A percentile compares a stretch with the other conserved stretches of the same genome.
phyloP scores from a whole-genome alignment of 2,797 vertebrate species.

The Somateria mollissima region DNA sequence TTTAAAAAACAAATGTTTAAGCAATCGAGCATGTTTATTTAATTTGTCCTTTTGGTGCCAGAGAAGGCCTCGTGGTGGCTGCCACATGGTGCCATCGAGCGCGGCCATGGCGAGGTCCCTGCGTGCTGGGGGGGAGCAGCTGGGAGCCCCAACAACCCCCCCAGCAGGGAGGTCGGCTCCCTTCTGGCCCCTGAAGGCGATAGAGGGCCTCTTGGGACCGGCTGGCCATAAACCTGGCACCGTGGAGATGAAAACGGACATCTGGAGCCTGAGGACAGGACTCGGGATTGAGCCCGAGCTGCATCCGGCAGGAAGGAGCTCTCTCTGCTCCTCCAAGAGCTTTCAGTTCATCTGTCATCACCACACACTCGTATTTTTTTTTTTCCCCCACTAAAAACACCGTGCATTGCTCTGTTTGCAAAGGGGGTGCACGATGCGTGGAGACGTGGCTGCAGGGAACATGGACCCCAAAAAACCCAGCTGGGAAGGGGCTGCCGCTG shows the following conservation, averaged over 20 bases:
- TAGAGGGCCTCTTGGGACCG: neutral
- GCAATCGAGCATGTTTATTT: conserved; percentile 63
- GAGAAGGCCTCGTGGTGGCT: neutral
- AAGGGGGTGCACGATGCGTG: neutral
- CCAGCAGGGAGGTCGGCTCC: neutral
- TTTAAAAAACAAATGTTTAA: conserved; percentile 63
- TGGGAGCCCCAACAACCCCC: neutral
- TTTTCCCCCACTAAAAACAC: neutral
- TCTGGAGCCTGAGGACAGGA: neutral
- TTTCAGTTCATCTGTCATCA: neutral
- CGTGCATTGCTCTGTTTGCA: neutral
- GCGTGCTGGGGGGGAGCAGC: neutral
- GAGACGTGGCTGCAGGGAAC: neutral
- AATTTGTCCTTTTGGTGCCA: conserved; percentile 50
- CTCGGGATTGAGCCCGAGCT: neutral
- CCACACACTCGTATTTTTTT: neutral
- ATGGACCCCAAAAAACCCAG: neutral
- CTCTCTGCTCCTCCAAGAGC: neutral
- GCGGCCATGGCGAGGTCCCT: neutral
- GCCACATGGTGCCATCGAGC: neutral
- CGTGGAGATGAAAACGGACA: accelerated
- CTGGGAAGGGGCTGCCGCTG: neutral
- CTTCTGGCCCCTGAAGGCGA: neutral
- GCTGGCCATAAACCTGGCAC: neutral
- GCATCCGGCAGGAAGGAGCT: neutral